Percentiles rank a stretch among this genome's conserved stretches.
phyloP scores from a whole-genome alignment of 2,113 vertebrate species.

The Galbula dea region DNA sequence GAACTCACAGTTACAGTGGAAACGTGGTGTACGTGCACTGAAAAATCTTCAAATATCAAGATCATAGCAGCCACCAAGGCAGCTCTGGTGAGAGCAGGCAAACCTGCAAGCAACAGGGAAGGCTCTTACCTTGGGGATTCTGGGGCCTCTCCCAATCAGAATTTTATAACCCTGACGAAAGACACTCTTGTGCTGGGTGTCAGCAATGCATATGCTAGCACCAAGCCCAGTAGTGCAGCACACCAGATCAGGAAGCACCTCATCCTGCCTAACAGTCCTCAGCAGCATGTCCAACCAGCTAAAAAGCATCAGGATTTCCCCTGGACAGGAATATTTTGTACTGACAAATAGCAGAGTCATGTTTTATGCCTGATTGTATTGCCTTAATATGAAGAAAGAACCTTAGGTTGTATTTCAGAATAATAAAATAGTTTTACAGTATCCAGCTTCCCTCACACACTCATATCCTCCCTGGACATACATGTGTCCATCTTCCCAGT shows the following conservation, averaged over 20 bases:
- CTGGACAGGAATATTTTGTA: not conserved
- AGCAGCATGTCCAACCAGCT: not conserved
- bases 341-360: not conserved
- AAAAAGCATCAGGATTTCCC: not conserved
- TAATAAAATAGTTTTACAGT: not conserved
- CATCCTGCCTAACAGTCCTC: not conserved
- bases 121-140: not conserved
- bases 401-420: not conserved
- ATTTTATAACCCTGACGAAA: not conserved
- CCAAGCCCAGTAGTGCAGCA: not conserved
- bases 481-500: not conserved
- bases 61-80: not conserved
- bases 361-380: not conserved
- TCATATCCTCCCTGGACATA: not conserved
- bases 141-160: not conserved
- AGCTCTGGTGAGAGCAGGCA: not conserved
- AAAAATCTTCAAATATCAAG: not conserved
- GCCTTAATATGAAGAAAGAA: not conserved
- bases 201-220: not conserved
- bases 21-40: fast-evolving
- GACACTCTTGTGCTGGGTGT: not conserved
- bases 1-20: not conserved
- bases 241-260: not conserved
- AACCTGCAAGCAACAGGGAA: not conserved
- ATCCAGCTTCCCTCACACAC: not conserved